Percentiles rank a stretch among this genome's conserved stretches.
Evolutionary conservation across 2,113 vertebrate genomes (phyloP).

Genomic region (Macquaria australasica): DNA sequence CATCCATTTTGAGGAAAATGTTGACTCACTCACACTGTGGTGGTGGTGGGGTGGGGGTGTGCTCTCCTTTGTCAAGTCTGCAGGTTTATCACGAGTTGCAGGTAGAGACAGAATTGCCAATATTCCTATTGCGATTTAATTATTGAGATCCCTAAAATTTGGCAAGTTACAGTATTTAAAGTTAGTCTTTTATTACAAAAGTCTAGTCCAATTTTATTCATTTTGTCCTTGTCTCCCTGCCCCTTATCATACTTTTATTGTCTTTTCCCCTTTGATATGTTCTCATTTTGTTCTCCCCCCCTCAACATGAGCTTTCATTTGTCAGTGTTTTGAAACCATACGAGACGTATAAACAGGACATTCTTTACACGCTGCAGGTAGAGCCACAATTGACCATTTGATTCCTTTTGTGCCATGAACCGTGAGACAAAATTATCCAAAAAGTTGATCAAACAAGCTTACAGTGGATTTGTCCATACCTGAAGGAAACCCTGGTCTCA

Average conservation of each 20-base stretch:
- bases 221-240: background rate
- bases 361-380: background rate
- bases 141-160: background rate
- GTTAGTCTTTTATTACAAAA: background rate
- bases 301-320: background rate
- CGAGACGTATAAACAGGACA: background rate
- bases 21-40: background rate
- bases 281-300: background rate
- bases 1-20: background rate
- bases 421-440: background rate
- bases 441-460: background rate
- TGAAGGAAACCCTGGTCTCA: conserved; percentile 54
- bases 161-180: conserved; percentile 1
- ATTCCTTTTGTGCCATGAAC: conserved; percentile 15
- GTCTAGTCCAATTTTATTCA: background rate
- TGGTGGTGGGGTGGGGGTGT: too few relatives aligned
- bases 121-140: background rate
- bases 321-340: background rate
- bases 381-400: background rate
- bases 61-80: conserved; percentile 20
- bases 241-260: background rate
- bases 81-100: conserved; percentile 16
- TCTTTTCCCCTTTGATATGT: background rate
- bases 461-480: background rate
- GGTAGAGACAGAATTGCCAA: background rate